Evolutionary conservation across 2,113 vertebrate genomes (phyloP).

Genomic region (Anhinga anhinga): DNA sequence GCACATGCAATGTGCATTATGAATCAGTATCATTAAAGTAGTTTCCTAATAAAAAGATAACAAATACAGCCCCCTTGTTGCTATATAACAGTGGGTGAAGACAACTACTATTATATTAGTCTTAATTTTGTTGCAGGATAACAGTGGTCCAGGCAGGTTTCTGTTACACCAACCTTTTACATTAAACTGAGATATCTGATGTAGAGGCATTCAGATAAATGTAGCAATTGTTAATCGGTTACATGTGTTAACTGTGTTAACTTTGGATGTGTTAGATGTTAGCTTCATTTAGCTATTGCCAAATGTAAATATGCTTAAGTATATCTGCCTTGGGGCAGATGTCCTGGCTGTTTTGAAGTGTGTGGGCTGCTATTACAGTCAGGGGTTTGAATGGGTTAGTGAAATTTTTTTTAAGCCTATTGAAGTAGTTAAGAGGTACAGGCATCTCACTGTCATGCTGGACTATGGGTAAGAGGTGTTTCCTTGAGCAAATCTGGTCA

Average conservation of each 20-base stretch:
- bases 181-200: neutral
- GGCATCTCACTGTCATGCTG: neutral
- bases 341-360: neutral
- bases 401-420: neutral
- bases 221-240: neutral
- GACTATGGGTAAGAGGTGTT: neutral
- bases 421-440: neutral
- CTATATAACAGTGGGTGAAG: neutral
- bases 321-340: neutral
- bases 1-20: neutral
- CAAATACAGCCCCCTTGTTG: neutral
- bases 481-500: neutral
- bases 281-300: neutral
- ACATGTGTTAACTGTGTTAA: neutral
- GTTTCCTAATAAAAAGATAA: neutral
- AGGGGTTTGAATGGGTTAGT: neutral
- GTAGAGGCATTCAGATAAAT: neutral
- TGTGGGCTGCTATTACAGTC: neutral
- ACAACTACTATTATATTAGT: rapidly evolving
- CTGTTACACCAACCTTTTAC: neutral
- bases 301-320: neutral
- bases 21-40: neutral
- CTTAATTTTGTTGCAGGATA: neutral
- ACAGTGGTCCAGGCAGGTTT: neutral
- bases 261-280: neutral